Evolutionary conservation across 2,888 invertebrate genomes (phyloP).

Genomic region (Aromia moschata): DNA sequence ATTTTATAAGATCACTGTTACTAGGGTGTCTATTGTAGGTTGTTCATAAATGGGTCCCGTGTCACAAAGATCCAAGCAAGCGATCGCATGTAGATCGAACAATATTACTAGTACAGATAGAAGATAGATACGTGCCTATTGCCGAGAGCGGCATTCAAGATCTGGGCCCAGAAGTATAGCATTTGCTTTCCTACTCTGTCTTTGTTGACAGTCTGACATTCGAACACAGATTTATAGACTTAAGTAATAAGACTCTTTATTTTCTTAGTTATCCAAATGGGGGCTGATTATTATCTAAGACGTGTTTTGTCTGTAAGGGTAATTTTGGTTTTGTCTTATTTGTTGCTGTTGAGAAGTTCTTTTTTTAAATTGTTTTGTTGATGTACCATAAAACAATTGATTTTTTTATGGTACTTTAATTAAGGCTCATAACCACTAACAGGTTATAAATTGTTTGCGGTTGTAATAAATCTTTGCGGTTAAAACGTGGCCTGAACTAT

Average conservation of each 20-base stretch:
- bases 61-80: slow-evolving; percentile 86
- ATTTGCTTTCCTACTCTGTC: slow-evolving; percentile 10
- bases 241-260: slow-evolving; percentile 18
- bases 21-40: slow-evolving; percentile 65
- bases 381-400: too few species aligned
- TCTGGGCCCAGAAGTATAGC: slow-evolving; percentile 71
- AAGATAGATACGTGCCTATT: slow-evolving; percentile 92
- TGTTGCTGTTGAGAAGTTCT: background rate
- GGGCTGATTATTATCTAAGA: slow-evolving; percentile 14
- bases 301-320: slow-evolving; percentile 4
- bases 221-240: slow-evolving; percentile 16
- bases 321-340: background rate
- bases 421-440: too few species aligned
- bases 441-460: too few species aligned
- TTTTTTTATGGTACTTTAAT: too few species aligned
- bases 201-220: slow-evolving; percentile 3
- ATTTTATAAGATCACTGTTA: background rate
- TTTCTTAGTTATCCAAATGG: slow-evolving; percentile 11
- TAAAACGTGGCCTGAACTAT: too few species aligned
- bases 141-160: slow-evolving; percentile 88
- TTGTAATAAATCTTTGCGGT: too few species aligned
- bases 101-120: slow-evolving; percentile 90
- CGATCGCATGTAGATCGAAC: slow-evolving; percentile 93
- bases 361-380: too few species aligned
- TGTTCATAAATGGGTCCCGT: slow-evolving; percentile 94